Percentiles rank a stretch among this genome's conserved stretches.
phyloP scores from a whole-genome alignment of 2,888 invertebrate genomes.

The Ophion slaviceki region DNA sequence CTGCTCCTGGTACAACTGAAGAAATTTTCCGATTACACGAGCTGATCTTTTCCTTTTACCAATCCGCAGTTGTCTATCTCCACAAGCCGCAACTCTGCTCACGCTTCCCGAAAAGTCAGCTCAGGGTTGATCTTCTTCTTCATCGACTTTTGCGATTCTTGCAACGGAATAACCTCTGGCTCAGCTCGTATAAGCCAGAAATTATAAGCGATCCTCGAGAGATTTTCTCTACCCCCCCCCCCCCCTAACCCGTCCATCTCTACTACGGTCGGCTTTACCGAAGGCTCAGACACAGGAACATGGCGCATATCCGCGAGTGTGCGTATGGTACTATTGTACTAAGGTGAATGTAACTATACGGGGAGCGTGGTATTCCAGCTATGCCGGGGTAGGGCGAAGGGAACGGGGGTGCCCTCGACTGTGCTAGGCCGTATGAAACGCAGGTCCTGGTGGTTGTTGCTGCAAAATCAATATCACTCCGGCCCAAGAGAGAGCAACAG shows the following conservation, averaged over 20 bases:
- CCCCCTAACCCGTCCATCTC: no score
- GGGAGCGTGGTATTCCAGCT: conserved; percentile 37
- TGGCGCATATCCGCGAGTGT: conserved; percentile 22
- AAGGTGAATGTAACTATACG: conserved; percentile 13
- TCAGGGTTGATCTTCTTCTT: conserved; percentile 18
- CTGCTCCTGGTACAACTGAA: no score
- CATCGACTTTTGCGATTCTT: conserved; percentile 42
- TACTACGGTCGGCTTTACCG: background rate
- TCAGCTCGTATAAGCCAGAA: conserved; percentile 52
- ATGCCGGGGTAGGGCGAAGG: conserved; percentile 21
- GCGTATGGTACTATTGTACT: conserved; percentile 26
- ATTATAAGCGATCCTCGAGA: conserved; percentile 56
- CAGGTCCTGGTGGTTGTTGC: conserved; percentile 77
- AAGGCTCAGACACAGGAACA: conserved; percentile 26
- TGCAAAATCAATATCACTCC: conserved; percentile 79
- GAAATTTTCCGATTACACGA: no score
- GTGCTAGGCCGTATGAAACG: conserved; percentile 74
- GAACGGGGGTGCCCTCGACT: conserved; percentile 45
- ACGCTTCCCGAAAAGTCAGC: conserved; percentile 1
- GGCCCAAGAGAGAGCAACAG: conserved; percentile 51
- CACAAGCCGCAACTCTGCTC: background rate
- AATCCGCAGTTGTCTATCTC: background rate
- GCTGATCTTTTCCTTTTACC: background rate
- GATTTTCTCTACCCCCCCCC: conserved; percentile 16
- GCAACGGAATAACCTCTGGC: conserved; percentile 34